phyloP scores from a whole-genome alignment of 2,113 vertebrate species.

The Sus scrofa region DNA sequence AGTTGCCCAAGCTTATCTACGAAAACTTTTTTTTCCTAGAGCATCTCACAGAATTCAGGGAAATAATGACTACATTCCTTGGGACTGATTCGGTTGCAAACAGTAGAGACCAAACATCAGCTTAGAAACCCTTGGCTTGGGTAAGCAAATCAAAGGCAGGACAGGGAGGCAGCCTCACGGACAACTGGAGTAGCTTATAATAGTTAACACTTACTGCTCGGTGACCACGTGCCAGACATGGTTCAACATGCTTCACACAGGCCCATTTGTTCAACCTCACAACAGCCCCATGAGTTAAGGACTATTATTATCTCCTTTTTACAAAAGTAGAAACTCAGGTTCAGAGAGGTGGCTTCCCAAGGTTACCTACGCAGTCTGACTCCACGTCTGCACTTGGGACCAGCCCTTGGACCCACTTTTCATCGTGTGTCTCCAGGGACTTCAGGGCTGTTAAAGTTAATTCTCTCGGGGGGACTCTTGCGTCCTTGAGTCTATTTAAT shows the following conservation, averaged over 20 bases:
- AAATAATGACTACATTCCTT: background rate
- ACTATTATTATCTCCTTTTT: background rate
- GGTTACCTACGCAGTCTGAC: background rate
- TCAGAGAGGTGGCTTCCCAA: background rate
- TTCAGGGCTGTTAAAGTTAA: conserved; percentile 20
- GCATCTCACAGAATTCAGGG: background rate
- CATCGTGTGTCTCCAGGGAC: background rate
- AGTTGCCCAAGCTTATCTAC: background rate
- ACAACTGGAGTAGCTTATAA: background rate
- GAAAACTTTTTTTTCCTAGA: background rate
- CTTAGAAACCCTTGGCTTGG: background rate
- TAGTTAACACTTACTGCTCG: background rate
- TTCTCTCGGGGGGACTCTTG: background rate
- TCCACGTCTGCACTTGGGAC: background rate
- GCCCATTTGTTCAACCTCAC: background rate
- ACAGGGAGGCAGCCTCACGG: background rate
- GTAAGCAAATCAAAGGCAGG: conserved; percentile 10
- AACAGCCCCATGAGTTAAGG: background rate
- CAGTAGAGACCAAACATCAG: background rate
- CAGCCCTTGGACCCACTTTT: no score
- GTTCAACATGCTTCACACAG: background rate
- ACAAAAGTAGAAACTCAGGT: background rate
- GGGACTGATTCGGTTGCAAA: background rate
- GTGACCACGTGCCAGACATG: background rate
- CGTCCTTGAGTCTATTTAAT: conserved; percentile 7